Conservation (phyloP, 37 sponge, comb jelly and placozoan species). For the Tethya wilhelma region DNA sequence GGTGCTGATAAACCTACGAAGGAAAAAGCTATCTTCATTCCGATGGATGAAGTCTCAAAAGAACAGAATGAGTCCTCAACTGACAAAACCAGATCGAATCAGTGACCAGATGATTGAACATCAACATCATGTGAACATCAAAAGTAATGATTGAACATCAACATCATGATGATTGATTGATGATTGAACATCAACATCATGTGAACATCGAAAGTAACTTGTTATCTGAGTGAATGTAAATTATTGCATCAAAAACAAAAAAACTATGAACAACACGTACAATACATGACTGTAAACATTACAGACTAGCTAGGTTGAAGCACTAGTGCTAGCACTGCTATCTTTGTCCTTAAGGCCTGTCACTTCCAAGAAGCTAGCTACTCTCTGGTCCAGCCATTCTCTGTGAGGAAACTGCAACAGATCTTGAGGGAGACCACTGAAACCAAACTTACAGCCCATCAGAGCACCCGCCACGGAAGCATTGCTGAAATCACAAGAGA, state of each 20-base stretch:
- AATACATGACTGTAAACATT: not conserved
- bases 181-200: not conserved
- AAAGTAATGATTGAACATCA: too few relatives aligned
- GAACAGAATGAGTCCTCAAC: too few relatives aligned
- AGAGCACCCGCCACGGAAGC: conserved; percentile 93
- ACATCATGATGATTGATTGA: too few relatives aligned
- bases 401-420: conserved; percentile 72
- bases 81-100: too few relatives aligned
- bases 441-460: conserved; percentile 90
- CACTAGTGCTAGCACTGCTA: too few relatives aligned
- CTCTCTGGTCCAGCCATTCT: conserved; percentile 85
- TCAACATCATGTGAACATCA: too few relatives aligned
- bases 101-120: too few relatives aligned
- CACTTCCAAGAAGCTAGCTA: conserved; percentile 18
- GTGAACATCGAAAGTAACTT: not conserved
- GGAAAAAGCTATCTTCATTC: too few relatives aligned
- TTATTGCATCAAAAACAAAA: not conserved
- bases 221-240: not conserved
- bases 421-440: conserved; percentile 76
- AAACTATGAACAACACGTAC: too few relatives aligned
- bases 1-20: too few relatives aligned
- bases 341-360: conserved; percentile 12
- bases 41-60: too few relatives aligned
- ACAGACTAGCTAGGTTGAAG: not conserved
- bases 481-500: conserved; percentile 50